phyloP scores from a whole-genome alignment of 2,797 vertebrate genomes.

The Pipistrellus pipistrellus region DNA sequence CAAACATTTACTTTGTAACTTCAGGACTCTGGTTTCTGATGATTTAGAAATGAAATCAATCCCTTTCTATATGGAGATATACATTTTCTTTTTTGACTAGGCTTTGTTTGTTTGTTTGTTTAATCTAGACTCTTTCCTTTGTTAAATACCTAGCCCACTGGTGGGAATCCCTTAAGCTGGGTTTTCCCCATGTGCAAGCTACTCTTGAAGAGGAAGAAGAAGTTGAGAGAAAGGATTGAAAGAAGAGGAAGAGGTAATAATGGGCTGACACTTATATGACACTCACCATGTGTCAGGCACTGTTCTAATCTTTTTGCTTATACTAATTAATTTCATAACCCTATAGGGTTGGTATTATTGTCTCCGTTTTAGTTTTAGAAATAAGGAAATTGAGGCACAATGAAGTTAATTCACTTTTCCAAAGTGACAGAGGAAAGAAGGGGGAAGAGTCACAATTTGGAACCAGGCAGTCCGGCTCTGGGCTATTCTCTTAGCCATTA shows the following conservation, averaged over 20 bases:
- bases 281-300: not conserved
- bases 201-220: slow-evolving; percentile 17
- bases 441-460: not conserved
- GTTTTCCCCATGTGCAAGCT: not conserved
- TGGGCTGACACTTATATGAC: not conserved
- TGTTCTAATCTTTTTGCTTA: slow-evolving; percentile 16
- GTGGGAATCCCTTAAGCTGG: not conserved
- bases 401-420: slow-evolving; percentile 25
- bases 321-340: not conserved
- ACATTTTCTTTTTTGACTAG: slow-evolving; percentile 43
- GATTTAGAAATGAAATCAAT: slow-evolving; percentile 35
- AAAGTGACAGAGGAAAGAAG: slow-evolving; percentile 19
- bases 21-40: not conserved
- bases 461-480: not conserved
- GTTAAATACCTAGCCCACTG: slow-evolving; percentile 15
- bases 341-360: not conserved
- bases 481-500: slow-evolving; percentile 8
- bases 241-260: not conserved
- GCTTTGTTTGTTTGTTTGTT: slow-evolving; percentile 38
- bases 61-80: not conserved
- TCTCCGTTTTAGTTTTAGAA: slow-evolving; percentile 46
- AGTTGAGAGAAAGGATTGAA: not conserved
- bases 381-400: slow-evolving; percentile 15
- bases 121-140: slow-evolving; percentile 13
- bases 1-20: not conserved